These are phyloP conservation scores for Drosophila murphyi DNA, from an alignment of 1,140 invertebrate species.

Conservation along the genomic window DNA sequence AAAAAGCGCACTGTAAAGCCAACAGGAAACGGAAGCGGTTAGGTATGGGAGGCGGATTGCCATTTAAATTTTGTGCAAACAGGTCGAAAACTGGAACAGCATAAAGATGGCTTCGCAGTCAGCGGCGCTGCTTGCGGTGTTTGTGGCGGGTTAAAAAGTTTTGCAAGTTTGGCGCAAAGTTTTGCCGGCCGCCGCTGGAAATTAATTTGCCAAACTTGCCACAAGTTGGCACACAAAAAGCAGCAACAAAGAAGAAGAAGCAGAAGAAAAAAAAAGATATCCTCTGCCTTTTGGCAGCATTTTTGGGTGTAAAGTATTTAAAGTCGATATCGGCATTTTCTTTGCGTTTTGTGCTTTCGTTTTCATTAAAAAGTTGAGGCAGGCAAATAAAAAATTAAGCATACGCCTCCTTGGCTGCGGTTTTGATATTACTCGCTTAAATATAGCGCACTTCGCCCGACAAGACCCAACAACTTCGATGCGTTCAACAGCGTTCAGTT, in stretches of 20 bases:
- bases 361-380: slow-evolving; percentile 76
- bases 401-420: slow-evolving; percentile 38
- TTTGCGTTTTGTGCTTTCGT: slow-evolving; percentile 49
- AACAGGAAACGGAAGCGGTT: slow-evolving; percentile 71
- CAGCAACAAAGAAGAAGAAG: slow-evolving; percentile 28
- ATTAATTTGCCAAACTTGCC: slow-evolving; percentile 82
- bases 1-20: slow-evolving; percentile 59
- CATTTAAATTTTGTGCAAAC: slow-evolving; percentile 82
- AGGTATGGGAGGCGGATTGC: slow-evolving; percentile 26
- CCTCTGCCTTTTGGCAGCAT: slow-evolving; percentile 48
- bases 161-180: slow-evolving; percentile 73
- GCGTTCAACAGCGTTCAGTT: slow-evolving; percentile 5
- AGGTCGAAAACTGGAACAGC: slow-evolving; percentile 81
- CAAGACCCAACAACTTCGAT: slow-evolving; percentile 29
- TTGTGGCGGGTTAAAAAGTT: slow-evolving; percentile 80
- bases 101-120: slow-evolving; percentile 71
- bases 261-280: not conserved
- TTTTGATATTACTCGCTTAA: slow-evolving; percentile 22
- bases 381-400: slow-evolving; percentile 72
- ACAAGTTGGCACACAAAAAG: slow-evolving; percentile 56
- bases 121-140: slow-evolving; percentile 63
- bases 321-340: slow-evolving; percentile 44
- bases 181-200: slow-evolving; percentile 74
- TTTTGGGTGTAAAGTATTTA: slow-evolving; percentile 52
- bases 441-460: slow-evolving; percentile 7